Percentiles rank a stretch among this genome's conserved stretches.
Evolutionary conservation across 2,888 invertebrate species (phyloP).

Genomic region (Drosophila borborema): DNA sequence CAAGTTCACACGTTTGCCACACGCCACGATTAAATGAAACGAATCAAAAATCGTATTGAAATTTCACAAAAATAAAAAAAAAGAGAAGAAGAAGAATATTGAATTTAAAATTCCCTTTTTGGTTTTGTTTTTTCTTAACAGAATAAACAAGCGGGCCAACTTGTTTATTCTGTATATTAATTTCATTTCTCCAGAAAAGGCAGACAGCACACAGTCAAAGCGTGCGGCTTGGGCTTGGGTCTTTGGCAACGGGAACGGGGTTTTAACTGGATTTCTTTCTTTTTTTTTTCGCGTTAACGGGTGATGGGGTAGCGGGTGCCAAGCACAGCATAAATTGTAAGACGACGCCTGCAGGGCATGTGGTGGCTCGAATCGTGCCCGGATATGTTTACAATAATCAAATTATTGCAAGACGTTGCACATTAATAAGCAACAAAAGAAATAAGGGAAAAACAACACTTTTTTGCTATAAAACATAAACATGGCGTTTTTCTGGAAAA

Average conservation of each 20-base stretch:
- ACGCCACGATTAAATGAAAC: constrained; percentile 8
- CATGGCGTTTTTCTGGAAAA: constrained; percentile 49
- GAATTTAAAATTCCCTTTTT: constrained; percentile 19
- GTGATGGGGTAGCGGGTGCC: not conserved
- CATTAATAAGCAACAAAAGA: constrained; percentile 57
- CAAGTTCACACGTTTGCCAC: constrained; percentile 13
- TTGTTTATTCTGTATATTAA: constrained; percentile 67
- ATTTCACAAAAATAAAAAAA: not conserved
- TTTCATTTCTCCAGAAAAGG: constrained; percentile 45
- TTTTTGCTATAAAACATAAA: constrained; percentile 13
- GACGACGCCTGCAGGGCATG: constrained; percentile 58
- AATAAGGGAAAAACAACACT: constrained; percentile 20
- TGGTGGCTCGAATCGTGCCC: constrained; percentile 5
- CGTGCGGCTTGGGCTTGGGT: constrained; percentile 6
- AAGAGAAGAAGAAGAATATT: not conserved
- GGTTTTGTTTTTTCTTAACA: not conserved
- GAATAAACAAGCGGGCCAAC: constrained; percentile 48
- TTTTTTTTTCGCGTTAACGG: not conserved
- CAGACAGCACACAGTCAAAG: constrained; percentile 19
- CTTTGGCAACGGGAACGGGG: constrained; percentile 3
- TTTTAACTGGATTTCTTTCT: not conserved
- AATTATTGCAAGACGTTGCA: constrained; percentile 75
- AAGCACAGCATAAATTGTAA: constrained; percentile 68
- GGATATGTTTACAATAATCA: constrained; percentile 65
- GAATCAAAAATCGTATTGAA: constrained; percentile 7